A percentile compares a stretch with the other conserved stretches of the same genome.
phyloP scores from a whole-genome alignment of 2,113 vertebrate species.

The Saimiri boliviensis region DNA sequence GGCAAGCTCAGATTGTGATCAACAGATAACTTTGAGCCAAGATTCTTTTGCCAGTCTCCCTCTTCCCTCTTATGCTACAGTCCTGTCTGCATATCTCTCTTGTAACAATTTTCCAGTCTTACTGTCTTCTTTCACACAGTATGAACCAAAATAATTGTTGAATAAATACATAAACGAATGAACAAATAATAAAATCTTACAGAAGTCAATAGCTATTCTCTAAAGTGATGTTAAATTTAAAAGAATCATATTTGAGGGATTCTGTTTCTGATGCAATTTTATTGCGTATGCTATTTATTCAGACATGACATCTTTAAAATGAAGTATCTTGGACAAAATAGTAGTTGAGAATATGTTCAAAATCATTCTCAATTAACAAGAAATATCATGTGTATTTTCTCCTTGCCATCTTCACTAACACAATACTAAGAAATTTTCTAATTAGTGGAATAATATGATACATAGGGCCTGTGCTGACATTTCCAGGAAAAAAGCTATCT shows the following conservation, averaged over 20 bases:
- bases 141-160: neutral
- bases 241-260: neutral
- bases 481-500: neutral
- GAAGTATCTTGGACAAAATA: neutral
- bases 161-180: neutral
- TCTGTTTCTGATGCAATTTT: neutral
- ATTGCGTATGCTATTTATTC: neutral
- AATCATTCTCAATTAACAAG: neutral
- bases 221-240: neutral
- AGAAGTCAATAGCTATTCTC: neutral
- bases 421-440: neutral
- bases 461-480: neutral
- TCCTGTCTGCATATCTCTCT: neutral
- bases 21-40: neutral
- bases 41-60: neutral
- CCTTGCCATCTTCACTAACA: neutral
- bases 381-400: neutral
- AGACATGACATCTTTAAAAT: neutral
- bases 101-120: neutral
- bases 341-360: neutral
- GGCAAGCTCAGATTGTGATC: neutral
- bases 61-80: neutral
- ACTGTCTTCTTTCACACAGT: neutral
- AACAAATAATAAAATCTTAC: neutral
- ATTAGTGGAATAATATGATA: neutral